These are phyloP conservation scores for Dasyurus viverrinus DNA, from an alignment of 2,113 vertebrate genomes.

Conservation along the genomic window DNA sequence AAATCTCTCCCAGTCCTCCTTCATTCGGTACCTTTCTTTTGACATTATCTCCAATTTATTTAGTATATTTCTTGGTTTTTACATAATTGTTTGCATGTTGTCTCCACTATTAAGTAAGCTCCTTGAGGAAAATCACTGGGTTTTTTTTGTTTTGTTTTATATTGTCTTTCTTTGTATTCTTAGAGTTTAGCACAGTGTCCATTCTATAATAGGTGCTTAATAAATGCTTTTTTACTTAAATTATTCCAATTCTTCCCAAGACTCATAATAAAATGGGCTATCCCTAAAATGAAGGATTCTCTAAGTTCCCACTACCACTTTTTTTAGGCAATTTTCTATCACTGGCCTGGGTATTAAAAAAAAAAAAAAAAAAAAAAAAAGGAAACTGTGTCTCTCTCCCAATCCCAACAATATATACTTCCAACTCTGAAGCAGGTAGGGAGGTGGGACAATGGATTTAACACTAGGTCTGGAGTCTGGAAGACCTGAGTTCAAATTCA, in stretches of 20 bases:
- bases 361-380: neutral
- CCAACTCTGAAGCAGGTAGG: neutral
- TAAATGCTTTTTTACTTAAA: neutral
- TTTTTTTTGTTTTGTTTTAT: neutral
- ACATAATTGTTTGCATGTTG: neutral
- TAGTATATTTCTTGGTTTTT: neutral
- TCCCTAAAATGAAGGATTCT: neutral
- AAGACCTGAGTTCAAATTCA: neutral
- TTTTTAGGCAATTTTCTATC: neutral
- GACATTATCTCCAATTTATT: neutral
- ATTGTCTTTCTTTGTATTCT: neutral
- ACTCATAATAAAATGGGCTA: neutral
- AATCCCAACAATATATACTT: neutral
- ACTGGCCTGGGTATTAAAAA: neutral
- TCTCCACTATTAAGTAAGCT: neutral
- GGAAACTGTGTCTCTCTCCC: neutral
- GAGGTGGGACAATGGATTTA: neutral
- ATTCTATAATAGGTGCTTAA: neutral
- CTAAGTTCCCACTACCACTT: neutral
- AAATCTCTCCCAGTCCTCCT: too few relatives aligned
- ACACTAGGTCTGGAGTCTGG: neutral
- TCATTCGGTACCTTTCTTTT: neutral
- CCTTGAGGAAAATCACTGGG: too few relatives aligned
- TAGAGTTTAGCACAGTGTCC: neutral
- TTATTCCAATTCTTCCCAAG: neutral